Percentiles rank a stretch among this genome's conserved stretches.
phyloP scores from a whole-genome alignment of 2,113 vertebrate genomes.

The Corythornis vintsioides region DNA sequence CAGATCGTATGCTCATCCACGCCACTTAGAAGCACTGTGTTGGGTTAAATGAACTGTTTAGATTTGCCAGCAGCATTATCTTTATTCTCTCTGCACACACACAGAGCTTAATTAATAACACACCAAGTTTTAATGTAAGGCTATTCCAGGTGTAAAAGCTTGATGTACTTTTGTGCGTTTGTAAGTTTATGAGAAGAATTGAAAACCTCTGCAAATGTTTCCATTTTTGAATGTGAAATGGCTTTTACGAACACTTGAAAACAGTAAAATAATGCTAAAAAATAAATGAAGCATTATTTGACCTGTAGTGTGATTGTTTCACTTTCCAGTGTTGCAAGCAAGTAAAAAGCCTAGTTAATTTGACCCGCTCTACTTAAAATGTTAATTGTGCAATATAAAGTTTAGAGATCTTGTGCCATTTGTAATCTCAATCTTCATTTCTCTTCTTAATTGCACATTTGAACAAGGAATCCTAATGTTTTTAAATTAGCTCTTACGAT shows the following conservation, averaged over 20 bases:
- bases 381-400: conserved; percentile 61
- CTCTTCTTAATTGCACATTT: conserved; percentile 58
- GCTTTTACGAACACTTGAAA: background rate
- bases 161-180: background rate
- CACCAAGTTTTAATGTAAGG: background rate
- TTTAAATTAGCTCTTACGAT: conserved; percentile 43
- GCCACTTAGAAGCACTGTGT: background rate
- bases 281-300: conserved; percentile 43
- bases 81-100: background rate
- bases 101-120: background rate
- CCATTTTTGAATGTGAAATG: background rate
- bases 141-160: background rate
- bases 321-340: background rate
- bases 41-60: background rate
- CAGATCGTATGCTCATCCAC: too few relatives aligned
- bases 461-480: conserved; percentile 26
- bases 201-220: background rate
- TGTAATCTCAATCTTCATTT: conserved; percentile 49
- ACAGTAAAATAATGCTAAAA: conserved; percentile 15
- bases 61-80: background rate
- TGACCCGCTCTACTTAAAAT: conserved; percentile 49
- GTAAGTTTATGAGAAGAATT: background rate
- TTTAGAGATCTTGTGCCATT: conserved; percentile 53
- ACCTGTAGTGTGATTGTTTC: conserved; percentile 10
- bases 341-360: conserved; percentile 5